phyloP scores from a whole-genome alignment of 2,888 invertebrate species.

The Coelopa pilipes region DNA sequence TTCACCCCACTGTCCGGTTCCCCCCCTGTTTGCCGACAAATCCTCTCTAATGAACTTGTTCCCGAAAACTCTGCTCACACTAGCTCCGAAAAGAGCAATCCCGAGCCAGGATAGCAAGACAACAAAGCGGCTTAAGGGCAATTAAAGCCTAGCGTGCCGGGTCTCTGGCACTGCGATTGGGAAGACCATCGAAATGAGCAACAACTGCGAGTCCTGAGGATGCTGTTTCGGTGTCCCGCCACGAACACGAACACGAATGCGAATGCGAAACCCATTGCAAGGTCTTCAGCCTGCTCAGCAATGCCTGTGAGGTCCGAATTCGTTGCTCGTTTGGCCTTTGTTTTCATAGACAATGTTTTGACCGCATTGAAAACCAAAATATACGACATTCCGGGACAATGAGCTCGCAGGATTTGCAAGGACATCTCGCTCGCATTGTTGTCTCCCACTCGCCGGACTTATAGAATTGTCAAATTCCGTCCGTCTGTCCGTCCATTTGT shows the following conservation, averaged over 20 bases:
- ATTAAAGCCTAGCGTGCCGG: background rate
- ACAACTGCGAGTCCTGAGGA: too few species aligned
- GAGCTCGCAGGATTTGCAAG: conserved; percentile 28
- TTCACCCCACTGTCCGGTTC: too few species aligned
- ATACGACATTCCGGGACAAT: conserved; percentile 40
- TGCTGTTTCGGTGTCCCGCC: background rate
- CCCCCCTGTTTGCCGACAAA: background rate
- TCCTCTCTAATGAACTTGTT: conserved; percentile 3
- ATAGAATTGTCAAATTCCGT: conserved; percentile 7
- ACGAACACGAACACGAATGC: background rate
- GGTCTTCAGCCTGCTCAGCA: too few species aligned
- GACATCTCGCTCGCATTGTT: conserved; percentile 20
- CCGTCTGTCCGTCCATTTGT: background rate
- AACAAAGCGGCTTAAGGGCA: too few species aligned
- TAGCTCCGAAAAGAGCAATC: background rate
- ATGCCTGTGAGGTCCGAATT: conserved; percentile 25
- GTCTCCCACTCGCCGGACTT: background rate
- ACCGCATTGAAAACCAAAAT: conserved; percentile 48
- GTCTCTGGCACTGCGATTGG: background rate
- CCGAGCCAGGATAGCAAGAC: background rate
- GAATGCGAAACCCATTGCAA: too few species aligned
- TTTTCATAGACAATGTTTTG: conserved; percentile 42
- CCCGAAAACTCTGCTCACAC: background rate
- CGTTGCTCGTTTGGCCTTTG: conserved; percentile 35
- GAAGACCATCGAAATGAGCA: too few species aligned